Evolutionary conservation across 2,797 vertebrate genomes (phyloP), one percentile per base, ranked within the genome.

Genomic region (Rousettus madagascariensis): DNA sequence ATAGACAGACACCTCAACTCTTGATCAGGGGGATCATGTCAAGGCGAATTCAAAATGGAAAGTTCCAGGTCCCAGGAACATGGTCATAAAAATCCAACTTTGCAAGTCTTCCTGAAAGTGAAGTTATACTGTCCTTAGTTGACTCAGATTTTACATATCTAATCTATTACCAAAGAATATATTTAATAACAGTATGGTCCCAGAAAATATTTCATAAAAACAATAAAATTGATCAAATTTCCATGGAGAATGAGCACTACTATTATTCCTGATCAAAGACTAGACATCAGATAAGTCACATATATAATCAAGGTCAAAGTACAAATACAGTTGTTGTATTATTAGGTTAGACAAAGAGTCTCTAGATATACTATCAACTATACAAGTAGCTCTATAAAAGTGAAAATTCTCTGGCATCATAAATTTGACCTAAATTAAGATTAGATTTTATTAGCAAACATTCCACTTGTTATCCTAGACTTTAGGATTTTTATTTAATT

Each of bases 361-460:
- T n/a, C 65, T 88, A 11, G 43, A 65, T 68, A 41, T 71, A 82
- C 16, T 80, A n/a, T 80, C 51, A 93, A 93, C 41, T 90, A 75
- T 80, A 91, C 61, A 93, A 80, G 74, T 61, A 92, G 13, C 17
- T 90, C 28, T 92, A 57, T 78, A 94, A 94, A 96, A 96, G 86
- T 63, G 15, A 94, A 90, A 95, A 72, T 36, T 82, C 33, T 36
- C 49, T 78, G 5, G n/a, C 33, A 92, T 85, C 26, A 74, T 92
- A 91, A 90, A 68, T 82, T 85, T 86, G 61, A 86, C 57, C 49
- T 92, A 90, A 94, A 89, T 92, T 91, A 79, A 94, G 33, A 86
- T 86, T 55, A 83, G 33, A 84, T 94, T 95, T 97, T 95, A 92
- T 92, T 86, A 93, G 15, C 43, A 86, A 85, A 83, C 86, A 91